Conservation (phyloP, 2,797 vertebrate species). For the Artibeus jamaicensis region DNA sequence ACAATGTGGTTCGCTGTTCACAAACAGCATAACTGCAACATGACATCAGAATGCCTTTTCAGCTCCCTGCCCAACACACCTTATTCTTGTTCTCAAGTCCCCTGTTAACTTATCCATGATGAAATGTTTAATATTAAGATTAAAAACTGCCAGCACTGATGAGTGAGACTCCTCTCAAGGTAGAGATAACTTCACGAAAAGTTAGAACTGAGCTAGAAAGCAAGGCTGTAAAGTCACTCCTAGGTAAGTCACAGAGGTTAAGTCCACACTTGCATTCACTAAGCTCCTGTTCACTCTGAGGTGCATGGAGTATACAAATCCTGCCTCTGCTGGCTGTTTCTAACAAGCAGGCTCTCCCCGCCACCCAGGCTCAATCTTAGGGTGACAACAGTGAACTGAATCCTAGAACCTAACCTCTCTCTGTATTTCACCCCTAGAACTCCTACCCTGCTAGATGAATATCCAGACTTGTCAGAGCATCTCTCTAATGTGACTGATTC, state of each 20-base stretch:
- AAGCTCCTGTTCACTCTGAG: background rate
- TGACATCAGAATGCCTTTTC: background rate
- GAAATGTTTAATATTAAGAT: background rate
- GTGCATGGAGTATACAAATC: background rate
- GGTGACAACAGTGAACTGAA: background rate
- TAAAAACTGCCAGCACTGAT: background rate
- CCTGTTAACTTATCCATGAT: background rate
- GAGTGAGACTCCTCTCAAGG: background rate
- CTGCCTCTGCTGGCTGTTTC: background rate
- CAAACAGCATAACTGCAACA: background rate
- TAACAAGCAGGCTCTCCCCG: background rate
- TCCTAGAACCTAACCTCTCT: background rate
- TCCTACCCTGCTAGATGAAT: background rate
- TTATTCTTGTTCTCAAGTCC: background rate
- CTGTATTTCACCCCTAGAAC: background rate
- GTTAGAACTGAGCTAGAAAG: background rate
- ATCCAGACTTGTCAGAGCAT: background rate
- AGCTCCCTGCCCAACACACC: background rate
- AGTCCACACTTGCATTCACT: background rate
- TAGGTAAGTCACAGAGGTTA: background rate
- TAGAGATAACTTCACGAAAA: background rate
- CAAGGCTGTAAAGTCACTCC: background rate
- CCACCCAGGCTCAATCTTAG: background rate
- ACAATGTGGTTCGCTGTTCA: background rate
- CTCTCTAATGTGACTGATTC: background rate